Evolutionary conservation across 2,888 invertebrate genomes (phyloP), one percentile per base, ranked within the genome.

Genomic region (Synergus laeviventris): DNA sequence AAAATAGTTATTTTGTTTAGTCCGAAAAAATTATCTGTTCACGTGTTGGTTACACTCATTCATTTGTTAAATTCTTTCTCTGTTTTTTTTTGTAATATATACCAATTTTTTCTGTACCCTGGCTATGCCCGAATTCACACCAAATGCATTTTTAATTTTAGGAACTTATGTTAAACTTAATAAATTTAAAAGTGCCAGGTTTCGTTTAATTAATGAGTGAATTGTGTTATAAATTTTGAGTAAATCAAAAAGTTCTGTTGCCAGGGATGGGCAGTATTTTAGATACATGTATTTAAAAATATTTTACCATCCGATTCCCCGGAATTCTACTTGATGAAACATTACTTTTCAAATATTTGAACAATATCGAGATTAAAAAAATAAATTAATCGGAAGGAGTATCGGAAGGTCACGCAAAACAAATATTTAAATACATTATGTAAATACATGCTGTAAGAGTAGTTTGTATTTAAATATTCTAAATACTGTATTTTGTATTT

Each of bases 401-500:
- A 70, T 70, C 70, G 70, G 70, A 70, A 49, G 45, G 70, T 70
- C 24, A 31, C 16, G 16, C 31, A 70, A 24, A 16, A 24, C 49
- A 31, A 31, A 45, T 45, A 49, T 24, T 62, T 70, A 31, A 21
- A 49, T 70, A 70, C 45, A 70, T 49, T 66, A 66, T 70, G 70
- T 70, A 70, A 70, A 70, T 70, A 70, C 70, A 31, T 70, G 70
- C 49, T 70, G 49, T 45, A 70, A 11, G 49, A 70, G 70, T 45
- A 70, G 70, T 45, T 70, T 70, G 70, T 70, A 70, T 70, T 70
- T 70, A 70, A 70, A 70, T 70, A 70, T 24, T 70, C 49, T 31
- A 49, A 70, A 49, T 70, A 36, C 49, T 70, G 70, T 70, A 60
- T 73, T 77, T 77, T 74, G 76, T 70, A 73, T 77, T 60, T 36